These are phyloP conservation scores for Muricea muricata DNA, from an alignment of 92 coral and sea anemone species.

Conservation along the genomic window DNA sequence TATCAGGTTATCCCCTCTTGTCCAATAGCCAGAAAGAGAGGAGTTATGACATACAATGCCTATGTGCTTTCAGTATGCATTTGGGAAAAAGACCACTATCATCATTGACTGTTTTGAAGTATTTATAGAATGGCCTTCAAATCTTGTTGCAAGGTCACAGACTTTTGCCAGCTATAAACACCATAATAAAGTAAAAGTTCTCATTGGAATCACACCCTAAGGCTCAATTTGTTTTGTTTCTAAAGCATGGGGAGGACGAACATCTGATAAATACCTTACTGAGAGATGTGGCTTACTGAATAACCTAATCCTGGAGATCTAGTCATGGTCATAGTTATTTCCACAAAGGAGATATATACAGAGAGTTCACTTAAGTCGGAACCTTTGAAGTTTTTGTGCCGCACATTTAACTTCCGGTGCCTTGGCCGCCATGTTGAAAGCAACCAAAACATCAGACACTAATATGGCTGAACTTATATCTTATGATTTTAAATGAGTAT, in stretches of 20 bases:
- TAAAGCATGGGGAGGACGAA: neutral
- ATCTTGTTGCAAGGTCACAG: conserved; percentile 38
- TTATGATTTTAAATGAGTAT: no score
- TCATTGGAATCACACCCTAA: conserved; percentile 10
- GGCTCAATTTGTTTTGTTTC: conserved; percentile 2
- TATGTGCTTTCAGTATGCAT: conserved; percentile 56
- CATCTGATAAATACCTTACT: neutral
- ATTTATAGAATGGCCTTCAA: no score
- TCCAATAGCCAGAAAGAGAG: conserved; percentile 53
- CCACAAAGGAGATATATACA: no score
- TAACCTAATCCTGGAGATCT: neutral
- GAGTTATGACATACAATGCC: conserved; percentile 43
- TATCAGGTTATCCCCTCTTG: conserved; percentile 43
- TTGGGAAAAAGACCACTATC: conserved; percentile 39
- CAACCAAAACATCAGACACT: no score
- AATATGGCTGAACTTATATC: no score
- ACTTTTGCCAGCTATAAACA: conserved; percentile 1
- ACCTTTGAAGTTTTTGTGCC: no score
- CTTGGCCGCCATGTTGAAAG: no score
- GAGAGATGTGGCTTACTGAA: neutral
- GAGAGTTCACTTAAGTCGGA: no score
- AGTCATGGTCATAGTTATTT: no score
- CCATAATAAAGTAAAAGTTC: neutral
- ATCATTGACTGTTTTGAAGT: conserved; percentile 14
- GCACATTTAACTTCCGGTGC: no score